Evolutionary conservation across 2,113 vertebrate genomes (phyloP).

Genomic region (Limanda limanda): DNA sequence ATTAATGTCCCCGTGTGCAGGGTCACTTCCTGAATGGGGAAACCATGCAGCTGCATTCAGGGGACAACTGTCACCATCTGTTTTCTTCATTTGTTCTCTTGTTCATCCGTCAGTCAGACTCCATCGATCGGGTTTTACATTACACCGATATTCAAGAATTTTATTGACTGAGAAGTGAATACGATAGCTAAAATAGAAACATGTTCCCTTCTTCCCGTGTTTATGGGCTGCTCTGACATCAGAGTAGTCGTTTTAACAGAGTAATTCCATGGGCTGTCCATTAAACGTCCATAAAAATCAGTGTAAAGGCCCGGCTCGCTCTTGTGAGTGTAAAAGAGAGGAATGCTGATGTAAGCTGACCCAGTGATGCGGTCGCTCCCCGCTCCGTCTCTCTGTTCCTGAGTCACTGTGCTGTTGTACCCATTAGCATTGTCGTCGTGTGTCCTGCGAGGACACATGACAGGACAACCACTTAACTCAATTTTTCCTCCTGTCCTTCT

Average conservation of each 20-base stretch:
- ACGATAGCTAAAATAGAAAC: background rate
- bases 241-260: conserved; percentile 27
- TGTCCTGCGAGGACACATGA: conserved; percentile 25
- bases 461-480: conserved; percentile 59
- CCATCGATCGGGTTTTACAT: background rate
- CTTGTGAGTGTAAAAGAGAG: conserved; percentile 20
- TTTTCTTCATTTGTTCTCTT: conserved; percentile 31
- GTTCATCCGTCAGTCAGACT: conserved; percentile 30
- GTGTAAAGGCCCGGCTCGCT: conserved; percentile 10
- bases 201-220: conserved; percentile 11
- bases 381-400: background rate
- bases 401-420: conserved; percentile 33
- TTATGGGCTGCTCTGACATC: conserved; percentile 37
- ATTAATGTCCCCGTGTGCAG: conserved; percentile 13
- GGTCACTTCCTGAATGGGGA: conserved; percentile 12
- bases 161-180: background rate
- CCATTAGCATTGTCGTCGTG: conserved; percentile 42
- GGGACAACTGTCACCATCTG: conserved; percentile 7
- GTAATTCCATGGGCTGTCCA: conserved; percentile 48
- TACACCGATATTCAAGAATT: background rate
- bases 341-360: conserved; percentile 34
- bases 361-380: conserved; percentile 15
- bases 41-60: conserved; percentile 25
- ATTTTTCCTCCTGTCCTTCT: conserved; percentile 54
- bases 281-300: conserved; percentile 56